Evolutionary conservation across 2,888 invertebrate species (phyloP).

Genomic region (Amiota mariae): DNA sequence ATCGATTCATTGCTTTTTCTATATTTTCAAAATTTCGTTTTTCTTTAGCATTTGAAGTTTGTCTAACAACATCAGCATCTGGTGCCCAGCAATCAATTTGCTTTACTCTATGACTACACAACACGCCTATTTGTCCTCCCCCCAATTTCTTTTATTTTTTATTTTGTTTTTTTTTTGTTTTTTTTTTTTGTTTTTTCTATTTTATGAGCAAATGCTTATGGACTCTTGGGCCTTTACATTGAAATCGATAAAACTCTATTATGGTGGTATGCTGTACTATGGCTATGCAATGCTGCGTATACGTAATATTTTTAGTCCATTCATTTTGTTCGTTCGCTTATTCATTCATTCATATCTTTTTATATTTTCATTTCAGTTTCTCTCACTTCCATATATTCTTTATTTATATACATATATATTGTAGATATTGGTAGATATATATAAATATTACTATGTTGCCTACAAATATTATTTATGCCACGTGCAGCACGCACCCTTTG

Average conservation of each 20-base stretch:
- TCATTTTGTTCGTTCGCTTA: not conserved
- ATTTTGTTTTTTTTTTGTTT: too few species aligned
- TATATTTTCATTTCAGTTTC: conserved; percentile 11
- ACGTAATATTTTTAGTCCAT: conserved; percentile 22
- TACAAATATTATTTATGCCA: too few species aligned
- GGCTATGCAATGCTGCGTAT: conserved; percentile 5
- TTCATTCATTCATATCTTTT: conserved; percentile 23
- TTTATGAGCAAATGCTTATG: conserved; percentile 3
- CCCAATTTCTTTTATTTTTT: too few species aligned
- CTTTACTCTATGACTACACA: not conserved
- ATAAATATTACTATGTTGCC: not conserved
- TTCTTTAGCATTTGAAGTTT: not conserved
- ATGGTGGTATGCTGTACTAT: not conserved
- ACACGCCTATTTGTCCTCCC: too few species aligned
- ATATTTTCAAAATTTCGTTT: not conserved
- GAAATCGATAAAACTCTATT: conserved; percentile 16
- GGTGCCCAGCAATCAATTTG: not conserved
- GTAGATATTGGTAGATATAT: not conserved
- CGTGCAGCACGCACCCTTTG: not conserved
- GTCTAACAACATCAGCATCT: not conserved
- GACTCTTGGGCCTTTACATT: not conserved
- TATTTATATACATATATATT: too few species aligned
- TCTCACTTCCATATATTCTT: not conserved
- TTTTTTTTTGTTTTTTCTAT: too few species aligned
- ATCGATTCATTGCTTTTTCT: not conserved